These are phyloP conservation scores for Nyctereutes procyonoides DNA, from an alignment of 2,113 vertebrate genomes.

Conservation along the genomic window DNA sequence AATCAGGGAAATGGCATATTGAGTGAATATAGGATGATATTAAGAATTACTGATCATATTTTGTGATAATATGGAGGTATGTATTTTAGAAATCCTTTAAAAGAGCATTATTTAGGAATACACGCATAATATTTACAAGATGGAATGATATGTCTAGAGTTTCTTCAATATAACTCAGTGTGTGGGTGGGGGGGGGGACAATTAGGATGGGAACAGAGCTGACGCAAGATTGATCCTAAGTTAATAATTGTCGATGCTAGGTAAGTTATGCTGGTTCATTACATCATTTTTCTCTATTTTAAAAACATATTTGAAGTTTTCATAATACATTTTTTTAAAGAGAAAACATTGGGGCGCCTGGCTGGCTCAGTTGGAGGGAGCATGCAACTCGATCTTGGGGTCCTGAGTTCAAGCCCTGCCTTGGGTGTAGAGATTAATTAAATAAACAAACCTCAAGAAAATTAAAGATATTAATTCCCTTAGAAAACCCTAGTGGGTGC, in stretches of 20 bases:
- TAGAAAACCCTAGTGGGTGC: neutral
- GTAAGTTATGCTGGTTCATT: neutral
- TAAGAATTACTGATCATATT: constrained; percentile 15
- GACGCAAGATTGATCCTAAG: neutral
- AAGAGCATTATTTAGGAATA: neutral
- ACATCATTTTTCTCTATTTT: neutral
- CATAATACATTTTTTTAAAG: neutral
- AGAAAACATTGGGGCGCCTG: neutral
- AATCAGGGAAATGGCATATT: neutral
- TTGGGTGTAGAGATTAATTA: neutral
- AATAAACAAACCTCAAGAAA: neutral
- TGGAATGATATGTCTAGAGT: neutral
- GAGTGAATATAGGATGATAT: neutral
- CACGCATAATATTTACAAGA: neutral
- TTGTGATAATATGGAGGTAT: neutral
- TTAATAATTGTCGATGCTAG: neutral
- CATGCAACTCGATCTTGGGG: neutral
- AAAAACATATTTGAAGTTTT: neutral
- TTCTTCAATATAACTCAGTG: neutral
- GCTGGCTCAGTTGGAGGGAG: neutral
- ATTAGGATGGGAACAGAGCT: neutral
- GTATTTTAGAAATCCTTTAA: neutral
- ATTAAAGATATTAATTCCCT: neutral
- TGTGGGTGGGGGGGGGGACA: neutral
- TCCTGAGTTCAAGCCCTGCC: neutral